These are phyloP conservation scores for Cheirogaleus medius DNA, from an alignment of 2,113 vertebrate genomes.

Conservation along the genomic window DNA sequence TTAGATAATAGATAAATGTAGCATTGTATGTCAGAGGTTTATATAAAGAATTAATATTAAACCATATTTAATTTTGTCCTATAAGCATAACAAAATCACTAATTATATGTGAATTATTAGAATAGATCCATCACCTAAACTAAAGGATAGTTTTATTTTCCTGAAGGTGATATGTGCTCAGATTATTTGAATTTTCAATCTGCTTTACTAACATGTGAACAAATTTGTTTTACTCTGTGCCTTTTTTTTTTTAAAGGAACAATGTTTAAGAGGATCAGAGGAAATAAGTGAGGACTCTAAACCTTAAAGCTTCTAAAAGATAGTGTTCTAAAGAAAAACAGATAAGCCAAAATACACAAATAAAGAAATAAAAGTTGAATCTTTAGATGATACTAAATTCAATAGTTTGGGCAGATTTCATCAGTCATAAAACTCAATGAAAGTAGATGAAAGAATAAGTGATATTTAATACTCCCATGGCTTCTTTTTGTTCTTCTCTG, in stretches of 20 bases:
- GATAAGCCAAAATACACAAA: not conserved
- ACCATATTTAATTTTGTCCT: not conserved
- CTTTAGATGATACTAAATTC: not conserved
- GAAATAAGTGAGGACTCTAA: not conserved
- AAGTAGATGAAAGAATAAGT: not conserved
- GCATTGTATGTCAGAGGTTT: not conserved
- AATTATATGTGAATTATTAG: not conserved
- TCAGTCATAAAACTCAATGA: not conserved
- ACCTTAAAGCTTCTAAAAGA: not conserved
- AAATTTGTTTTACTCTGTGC: not conserved
- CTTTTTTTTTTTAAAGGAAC: not conserved
- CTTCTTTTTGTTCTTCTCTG: not conserved
- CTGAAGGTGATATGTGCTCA: not conserved
- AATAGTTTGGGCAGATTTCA: not conserved
- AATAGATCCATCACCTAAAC: not conserved
- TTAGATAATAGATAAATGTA: not conserved
- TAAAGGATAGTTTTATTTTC: not conserved
- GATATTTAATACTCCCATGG: not conserved
- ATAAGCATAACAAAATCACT: not conserved
- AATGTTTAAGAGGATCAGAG: not conserved
- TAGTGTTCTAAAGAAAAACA: not conserved
- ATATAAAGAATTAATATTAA: not conserved
- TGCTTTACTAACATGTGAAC: not conserved
- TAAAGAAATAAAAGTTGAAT: not conserved
- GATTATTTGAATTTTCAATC: not conserved